These are phyloP conservation scores for Melanchra persicariae DNA, from an alignment of 2,888 invertebrate species.

Conservation along the genomic window DNA sequence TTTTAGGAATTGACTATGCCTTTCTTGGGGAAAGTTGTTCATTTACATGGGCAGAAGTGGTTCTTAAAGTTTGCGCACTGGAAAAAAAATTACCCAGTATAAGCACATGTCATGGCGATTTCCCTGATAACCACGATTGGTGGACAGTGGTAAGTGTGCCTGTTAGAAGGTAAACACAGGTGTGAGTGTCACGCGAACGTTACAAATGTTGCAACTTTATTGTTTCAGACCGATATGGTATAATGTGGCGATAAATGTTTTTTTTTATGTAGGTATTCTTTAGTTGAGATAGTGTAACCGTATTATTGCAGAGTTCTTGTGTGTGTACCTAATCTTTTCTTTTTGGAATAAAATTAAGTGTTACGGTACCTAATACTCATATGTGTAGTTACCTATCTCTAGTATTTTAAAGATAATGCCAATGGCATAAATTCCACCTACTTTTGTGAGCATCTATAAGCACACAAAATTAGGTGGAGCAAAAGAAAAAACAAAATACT, in stretches of 20 bases:
- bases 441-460: too few species aligned
- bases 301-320: constrained; percentile 11
- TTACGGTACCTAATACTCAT: not conserved
- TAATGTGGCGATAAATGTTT: constrained; percentile 28
- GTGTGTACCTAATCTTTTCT: not conserved
- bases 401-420: too few species aligned
- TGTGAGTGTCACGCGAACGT: constrained; percentile 43
- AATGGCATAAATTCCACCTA: too few species aligned
- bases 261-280: constrained; percentile 9
- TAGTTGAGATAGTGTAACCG: constrained; percentile 11
- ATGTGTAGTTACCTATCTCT: too few species aligned
- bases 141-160: constrained; percentile 11
- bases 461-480: too few species aligned
- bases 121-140: constrained; percentile 16
- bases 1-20: too few species aligned
- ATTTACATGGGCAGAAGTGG: too few species aligned
- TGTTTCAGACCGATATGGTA: constrained; percentile 28
- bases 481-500: too few species aligned
- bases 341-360: constrained; percentile 6
- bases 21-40: too few species aligned
- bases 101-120: too few species aligned
- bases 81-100: too few species aligned
- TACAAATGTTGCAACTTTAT: constrained; percentile 30
- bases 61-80: too few species aligned
- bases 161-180: constrained; percentile 43